Conservation (phyloP, 1,140 invertebrate species). For the Sweltsa coloradensis region DNA sequence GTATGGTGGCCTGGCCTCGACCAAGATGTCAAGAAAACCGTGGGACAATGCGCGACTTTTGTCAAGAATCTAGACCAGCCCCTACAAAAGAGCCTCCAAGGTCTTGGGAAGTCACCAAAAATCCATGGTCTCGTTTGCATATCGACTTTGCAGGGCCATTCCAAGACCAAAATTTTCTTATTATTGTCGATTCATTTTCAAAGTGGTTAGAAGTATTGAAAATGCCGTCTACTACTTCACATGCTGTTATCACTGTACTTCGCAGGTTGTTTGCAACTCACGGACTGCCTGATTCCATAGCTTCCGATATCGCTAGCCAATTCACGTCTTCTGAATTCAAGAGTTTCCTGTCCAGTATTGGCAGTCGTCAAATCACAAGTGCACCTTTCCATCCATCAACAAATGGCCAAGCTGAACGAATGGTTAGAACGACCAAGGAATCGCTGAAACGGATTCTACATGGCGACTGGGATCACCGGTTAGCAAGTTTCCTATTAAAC, state of each 20-base stretch:
- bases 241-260: slow-evolving; percentile 5
- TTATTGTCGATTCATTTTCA: background rate
- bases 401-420: slow-evolving; percentile 24
- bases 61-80: slow-evolving; percentile 8
- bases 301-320: slow-evolving; percentile 20
- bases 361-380: slow-evolving; percentile 19
- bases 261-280: slow-evolving; percentile 11
- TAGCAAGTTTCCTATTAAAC: background rate
- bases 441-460: background rate
- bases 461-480: background rate
- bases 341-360: slow-evolving; percentile 18
- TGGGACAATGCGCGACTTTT: slow-evolving; percentile 9
- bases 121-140: slow-evolving; percentile 33
- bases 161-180: background rate
- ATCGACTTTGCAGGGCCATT: background rate
- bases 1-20: slow-evolving; percentile 30
- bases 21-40: slow-evolving; percentile 19
- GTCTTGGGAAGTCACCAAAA: slow-evolving; percentile 25
- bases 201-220: background rate
- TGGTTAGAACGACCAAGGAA: slow-evolving; percentile 19
- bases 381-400: slow-evolving; percentile 23
- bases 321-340: slow-evolving; percentile 19
- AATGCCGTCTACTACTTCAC: background rate
- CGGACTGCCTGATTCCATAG: slow-evolving; percentile 16
- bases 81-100: slow-evolving; percentile 18